These are phyloP conservation scores for Lophius piscatorius DNA, from an alignment of 2,113 vertebrate species.

Conservation along the genomic window DNA sequence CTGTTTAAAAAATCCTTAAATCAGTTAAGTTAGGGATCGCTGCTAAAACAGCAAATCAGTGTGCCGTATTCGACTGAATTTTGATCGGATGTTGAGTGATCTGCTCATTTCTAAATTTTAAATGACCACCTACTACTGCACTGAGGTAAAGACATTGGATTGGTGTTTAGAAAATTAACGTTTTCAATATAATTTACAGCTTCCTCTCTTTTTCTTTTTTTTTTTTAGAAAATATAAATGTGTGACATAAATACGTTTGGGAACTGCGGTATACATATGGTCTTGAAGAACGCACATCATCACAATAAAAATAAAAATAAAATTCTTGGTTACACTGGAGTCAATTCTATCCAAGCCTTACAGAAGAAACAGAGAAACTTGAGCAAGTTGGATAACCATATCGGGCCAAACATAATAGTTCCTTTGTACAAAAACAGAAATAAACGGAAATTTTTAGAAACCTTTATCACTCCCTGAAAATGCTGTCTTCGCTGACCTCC, in stretches of 20 bases:
- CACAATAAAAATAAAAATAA: background rate
- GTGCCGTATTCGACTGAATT: conserved; percentile 55
- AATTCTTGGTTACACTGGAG: too few species aligned
- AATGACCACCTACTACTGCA: conserved; percentile 56
- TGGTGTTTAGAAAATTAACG: conserved; percentile 39
- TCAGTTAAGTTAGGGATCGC: conserved; percentile 49
- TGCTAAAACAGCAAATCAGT: conserved; percentile 36
- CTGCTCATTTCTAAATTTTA: conserved; percentile 49
- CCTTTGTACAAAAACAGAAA: conserved; percentile 11
- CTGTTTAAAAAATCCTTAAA: conserved; percentile 72
- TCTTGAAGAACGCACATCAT: conserved; percentile 8
- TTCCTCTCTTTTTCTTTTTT: too few species aligned
- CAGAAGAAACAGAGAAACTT: background rate
- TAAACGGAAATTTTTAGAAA: conserved; percentile 9
- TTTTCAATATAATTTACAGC: conserved; percentile 61
- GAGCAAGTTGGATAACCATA: background rate
- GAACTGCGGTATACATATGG: conserved; percentile 43
- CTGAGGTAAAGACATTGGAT: conserved; percentile 71
- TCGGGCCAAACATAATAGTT: too few species aligned
- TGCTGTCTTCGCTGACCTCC: conserved; percentile 11
- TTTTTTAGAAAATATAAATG: conserved; percentile 58
- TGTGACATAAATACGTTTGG: conserved; percentile 35
- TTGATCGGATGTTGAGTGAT: conserved; percentile 26
- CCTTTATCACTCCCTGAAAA: background rate
- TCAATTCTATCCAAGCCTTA: background rate